Evolutionary conservation across 2,113 vertebrate genomes (phyloP).

Genomic region (Ochotona princeps): DNA sequence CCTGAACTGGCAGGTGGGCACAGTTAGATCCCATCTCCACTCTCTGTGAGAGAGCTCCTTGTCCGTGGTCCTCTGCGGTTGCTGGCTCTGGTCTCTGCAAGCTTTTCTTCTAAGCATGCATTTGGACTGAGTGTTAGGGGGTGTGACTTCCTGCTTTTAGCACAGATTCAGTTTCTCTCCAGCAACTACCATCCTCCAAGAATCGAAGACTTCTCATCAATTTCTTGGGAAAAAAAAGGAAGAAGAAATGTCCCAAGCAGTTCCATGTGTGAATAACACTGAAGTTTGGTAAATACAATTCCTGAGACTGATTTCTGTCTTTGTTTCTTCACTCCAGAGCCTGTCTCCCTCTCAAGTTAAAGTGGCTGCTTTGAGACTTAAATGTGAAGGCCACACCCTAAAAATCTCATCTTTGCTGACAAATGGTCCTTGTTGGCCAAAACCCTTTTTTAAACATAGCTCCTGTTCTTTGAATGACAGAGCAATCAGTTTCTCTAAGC

Average conservation of each 20-base stretch:
- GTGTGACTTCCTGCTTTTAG: background rate
- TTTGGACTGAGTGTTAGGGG: background rate
- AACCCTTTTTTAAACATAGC: constrained; percentile 58
- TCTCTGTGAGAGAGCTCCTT: background rate
- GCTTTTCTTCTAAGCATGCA: background rate
- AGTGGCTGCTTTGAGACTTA: background rate
- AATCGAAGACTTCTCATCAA: background rate
- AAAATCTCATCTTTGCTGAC: constrained; percentile 45
- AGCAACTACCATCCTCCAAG: background rate
- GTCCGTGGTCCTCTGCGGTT: background rate
- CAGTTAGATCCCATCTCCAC: background rate
- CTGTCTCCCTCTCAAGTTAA: background rate
- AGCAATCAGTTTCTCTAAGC: background rate
- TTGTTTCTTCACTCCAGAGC: background rate
- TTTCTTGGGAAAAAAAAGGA: background rate
- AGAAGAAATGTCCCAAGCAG: background rate
- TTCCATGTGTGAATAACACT: background rate
- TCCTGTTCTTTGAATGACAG: constrained; percentile 42
- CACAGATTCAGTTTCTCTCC: background rate
- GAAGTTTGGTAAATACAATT: background rate
- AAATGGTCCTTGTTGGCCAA: constrained; percentile 28
- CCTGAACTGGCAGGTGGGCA: background rate
- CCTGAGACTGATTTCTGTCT: background rate
- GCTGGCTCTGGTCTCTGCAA: background rate
- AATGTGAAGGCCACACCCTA: constrained; percentile 24